Conservation (phyloP, 2,888 invertebrate genomes). For the Eutolmus rufibarbis region DNA sequence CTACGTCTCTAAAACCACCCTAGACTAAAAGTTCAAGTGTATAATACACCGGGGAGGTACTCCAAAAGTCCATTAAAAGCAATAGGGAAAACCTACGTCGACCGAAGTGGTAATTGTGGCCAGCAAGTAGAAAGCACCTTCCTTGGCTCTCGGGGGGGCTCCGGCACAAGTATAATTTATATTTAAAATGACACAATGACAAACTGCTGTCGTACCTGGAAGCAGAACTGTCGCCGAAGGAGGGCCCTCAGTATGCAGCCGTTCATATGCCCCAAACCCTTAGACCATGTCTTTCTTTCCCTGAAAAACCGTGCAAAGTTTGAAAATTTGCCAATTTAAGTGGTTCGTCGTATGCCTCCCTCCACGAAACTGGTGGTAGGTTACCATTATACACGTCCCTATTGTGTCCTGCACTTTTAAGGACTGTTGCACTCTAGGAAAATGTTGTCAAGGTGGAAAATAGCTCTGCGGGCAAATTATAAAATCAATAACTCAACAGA, state of each 20-base stretch:
- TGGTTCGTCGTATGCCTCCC: background rate
- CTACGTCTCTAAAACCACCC: background rate
- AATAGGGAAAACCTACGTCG: background rate
- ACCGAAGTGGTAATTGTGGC: background rate
- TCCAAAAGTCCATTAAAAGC: background rate
- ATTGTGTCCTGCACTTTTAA: background rate
- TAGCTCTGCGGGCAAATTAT: background rate
- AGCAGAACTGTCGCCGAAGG: background rate
- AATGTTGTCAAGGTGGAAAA: background rate
- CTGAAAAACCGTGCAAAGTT: background rate
- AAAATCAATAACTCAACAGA: background rate
- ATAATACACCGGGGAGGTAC: background rate
- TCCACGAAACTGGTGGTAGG: background rate
- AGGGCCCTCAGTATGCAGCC: background rate
- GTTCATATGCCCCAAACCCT: background rate
- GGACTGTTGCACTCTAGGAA: background rate
- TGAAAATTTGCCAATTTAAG: background rate
- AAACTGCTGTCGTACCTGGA: background rate
- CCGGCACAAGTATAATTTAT: background rate
- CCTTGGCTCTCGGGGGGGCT: background rate
- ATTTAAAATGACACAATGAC: background rate
- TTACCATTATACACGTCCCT: background rate
- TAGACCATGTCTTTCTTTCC: background rate
- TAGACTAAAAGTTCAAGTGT: background rate
- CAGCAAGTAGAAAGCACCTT: background rate